A percentile compares a stretch with the other conserved stretches of the same genome.
These are phyloP conservation scores for Philotrypesis tridentata DNA, from an alignment of 1,140 invertebrate genomes.

Conservation along the genomic window DNA sequence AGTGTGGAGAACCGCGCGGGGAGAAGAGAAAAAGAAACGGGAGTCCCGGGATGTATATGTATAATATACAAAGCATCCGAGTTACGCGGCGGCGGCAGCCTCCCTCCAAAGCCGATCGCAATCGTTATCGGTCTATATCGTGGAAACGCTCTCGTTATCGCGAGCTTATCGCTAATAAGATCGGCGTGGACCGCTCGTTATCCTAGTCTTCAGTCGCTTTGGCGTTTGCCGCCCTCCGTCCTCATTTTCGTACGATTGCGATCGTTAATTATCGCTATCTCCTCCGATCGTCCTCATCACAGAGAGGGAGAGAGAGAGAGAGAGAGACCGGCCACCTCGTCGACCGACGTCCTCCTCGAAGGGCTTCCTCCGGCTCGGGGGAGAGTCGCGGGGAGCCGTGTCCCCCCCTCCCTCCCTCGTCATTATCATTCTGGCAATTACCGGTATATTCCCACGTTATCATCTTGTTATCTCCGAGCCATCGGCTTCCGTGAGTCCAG, in stretches of 20 bases:
- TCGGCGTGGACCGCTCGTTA: constrained; percentile 71
- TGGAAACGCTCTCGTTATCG: constrained; percentile 69
- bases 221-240: constrained; percentile 47
- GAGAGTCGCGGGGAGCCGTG: background rate
- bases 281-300: constrained; percentile 61
- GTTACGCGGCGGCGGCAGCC: background rate
- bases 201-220: constrained; percentile 58
- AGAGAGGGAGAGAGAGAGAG: too few species aligned
- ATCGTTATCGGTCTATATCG: constrained; percentile 68
- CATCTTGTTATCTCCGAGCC: constrained; percentile 66
- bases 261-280: constrained; percentile 73
- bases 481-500: constrained; percentile 58
- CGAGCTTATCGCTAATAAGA: constrained; percentile 70
- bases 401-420: constrained; percentile 51
- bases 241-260: constrained; percentile 71
- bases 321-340: background rate
- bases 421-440: constrained; percentile 72
- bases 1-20: background rate
- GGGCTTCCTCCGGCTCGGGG: too few species aligned
- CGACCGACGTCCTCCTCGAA: background rate
- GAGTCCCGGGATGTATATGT: background rate
- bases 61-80: constrained; percentile 12
- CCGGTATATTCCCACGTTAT: constrained; percentile 68
- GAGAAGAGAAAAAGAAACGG: background rate
- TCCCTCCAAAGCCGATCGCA: constrained; percentile 42